These are phyloP conservation scores for Neotragus moschatus DNA, from an alignment of 2,113 vertebrate species.

Conservation along the genomic window DNA sequence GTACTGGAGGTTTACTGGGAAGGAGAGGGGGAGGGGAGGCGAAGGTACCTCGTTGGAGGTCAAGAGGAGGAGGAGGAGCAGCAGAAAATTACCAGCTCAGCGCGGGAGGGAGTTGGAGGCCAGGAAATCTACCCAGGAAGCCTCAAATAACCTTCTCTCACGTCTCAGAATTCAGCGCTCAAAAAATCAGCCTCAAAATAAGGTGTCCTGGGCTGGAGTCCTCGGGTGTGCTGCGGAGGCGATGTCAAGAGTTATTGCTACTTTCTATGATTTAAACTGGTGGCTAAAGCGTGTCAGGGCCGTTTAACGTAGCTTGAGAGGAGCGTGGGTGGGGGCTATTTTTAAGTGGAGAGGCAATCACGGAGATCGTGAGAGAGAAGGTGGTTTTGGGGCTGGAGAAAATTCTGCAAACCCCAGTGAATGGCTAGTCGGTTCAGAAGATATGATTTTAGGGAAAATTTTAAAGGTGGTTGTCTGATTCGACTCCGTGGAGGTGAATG, in stretches of 20 bases:
- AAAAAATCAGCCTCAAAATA: not conserved
- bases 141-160: not conserved
- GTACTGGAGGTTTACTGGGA: not conserved
- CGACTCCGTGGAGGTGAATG: not conserved
- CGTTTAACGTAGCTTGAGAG: not conserved
- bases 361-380: not conserved
- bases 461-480: not conserved
- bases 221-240: constrained; percentile 6
- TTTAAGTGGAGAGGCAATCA: not conserved
- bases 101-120: not conserved
- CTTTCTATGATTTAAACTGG: not conserved
- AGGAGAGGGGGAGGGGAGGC: not conserved
- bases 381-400: not conserved
- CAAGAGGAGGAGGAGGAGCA: not conserved
- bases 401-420: not conserved
- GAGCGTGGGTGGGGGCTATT: not conserved
- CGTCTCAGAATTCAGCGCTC: not conserved
- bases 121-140: constrained; percentile 9
- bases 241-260: constrained; percentile 18
- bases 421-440: not conserved
- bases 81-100: constrained; percentile 29
- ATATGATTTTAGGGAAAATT: not conserved
- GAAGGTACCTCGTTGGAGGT: constrained; percentile 29
- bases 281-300: not conserved
- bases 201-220: not conserved